Base-by-base conservation (phyloP, 1,140 invertebrate species). In the Rhynchophorus ferrugineus region DNA sequence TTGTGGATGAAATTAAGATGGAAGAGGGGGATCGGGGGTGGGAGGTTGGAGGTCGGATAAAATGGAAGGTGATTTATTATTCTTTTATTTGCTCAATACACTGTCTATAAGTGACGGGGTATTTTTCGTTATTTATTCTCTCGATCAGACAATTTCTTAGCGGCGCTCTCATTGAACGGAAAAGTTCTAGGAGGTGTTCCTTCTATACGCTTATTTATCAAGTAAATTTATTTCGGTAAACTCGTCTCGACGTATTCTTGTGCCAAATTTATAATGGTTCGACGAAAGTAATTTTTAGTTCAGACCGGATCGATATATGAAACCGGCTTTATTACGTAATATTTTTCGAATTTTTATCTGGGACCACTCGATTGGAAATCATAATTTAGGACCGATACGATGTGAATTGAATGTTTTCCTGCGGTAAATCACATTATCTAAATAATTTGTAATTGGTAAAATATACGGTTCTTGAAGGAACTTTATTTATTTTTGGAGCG, bases 31-130 rank as follows among this genome's bases (percentile, higher is more conserved):
- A 29, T 29, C 5, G n/a, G n/a, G n/a, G n/a, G 24, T 5, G 24
- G 24, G 24, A 29, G 5, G 24, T 5, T 29, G 24, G 24, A 29
- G 11, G n/a, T n/a, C n/a, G 58, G 59, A 48, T 53, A 53, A 53
- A 53, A 29, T 41, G 44, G 52, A 51, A 60, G 61, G 61, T 62
- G 61, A 62, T 62, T 62, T 62, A 62, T 62, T 53, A 57, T 54
- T 39, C 47, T 59, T 62, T 62, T 62, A 62, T 62, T 59, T 57
- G 54, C 52, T 51, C 54, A 54, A 54, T 60, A 60, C 58, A 56
- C 21, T 56, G 54, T 60, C 41, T 54, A 54, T 54, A 54, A 54
- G 52, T 54, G 52, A 54, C 52, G 44, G 52, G 52, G 45, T 54
- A 54, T 54, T 54, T 54, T 54, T 54, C 52, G 52, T 54, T 54